These are phyloP conservation scores for Pachycephala philippinensis DNA, from an alignment of 2,113 vertebrate genomes.

Conservation along the genomic window DNA sequence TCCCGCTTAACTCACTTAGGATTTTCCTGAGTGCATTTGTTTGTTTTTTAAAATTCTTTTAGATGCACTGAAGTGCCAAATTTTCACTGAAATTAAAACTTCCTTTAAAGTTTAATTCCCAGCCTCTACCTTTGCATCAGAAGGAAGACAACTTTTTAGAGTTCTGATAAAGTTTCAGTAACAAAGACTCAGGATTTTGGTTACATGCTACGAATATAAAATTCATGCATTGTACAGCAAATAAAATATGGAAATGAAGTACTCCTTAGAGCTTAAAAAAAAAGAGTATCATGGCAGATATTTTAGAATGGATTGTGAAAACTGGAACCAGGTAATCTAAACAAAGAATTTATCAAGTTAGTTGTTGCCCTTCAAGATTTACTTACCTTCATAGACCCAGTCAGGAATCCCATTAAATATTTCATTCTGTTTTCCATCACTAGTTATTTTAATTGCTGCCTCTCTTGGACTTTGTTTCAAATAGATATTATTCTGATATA, in stretches of 20 bases:
- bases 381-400: constrained; percentile 94
- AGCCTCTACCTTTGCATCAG: background rate
- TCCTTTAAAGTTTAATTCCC: background rate
- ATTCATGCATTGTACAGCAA: background rate
- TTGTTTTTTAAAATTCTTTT: background rate
- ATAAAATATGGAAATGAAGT: background rate
- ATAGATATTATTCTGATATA: constrained; percentile 89
- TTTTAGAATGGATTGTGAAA: background rate
- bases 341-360: background rate
- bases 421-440: constrained; percentile 84
- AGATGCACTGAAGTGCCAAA: background rate
- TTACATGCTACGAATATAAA: background rate
- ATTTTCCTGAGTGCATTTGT: background rate
- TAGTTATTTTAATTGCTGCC: constrained; percentile 79
- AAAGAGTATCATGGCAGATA: background rate
- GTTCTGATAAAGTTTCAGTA: background rate
- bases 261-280: background rate
- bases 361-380: background rate
- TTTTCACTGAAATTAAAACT: background rate
- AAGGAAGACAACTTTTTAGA: background rate
- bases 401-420: constrained; percentile 95
- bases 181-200: background rate
- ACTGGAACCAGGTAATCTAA: background rate
- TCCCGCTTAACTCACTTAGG: background rate
- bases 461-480: constrained; percentile 76